A percentile compares a stretch with the other conserved stretches of the same genome.
These are phyloP conservation scores for Macheiramphus alcinus DNA, from an alignment of 2,113 vertebrate genomes.

Conservation along the genomic window DNA sequence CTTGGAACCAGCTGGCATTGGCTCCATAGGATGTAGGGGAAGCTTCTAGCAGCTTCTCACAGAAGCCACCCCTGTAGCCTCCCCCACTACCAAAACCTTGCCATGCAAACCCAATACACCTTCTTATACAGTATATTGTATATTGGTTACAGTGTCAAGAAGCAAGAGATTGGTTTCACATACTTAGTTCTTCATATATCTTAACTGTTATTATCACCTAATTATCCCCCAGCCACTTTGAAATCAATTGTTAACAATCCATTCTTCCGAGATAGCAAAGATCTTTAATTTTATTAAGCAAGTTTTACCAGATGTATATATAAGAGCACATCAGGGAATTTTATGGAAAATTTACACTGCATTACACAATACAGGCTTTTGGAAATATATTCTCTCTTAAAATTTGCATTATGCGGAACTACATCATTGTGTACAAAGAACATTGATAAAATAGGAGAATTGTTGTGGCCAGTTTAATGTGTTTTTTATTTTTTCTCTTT, in stretches of 20 bases:
- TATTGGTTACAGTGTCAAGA: background rate
- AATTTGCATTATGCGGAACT: background rate
- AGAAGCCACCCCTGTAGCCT: too few species aligned
- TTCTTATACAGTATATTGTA: background rate
- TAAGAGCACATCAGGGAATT: background rate
- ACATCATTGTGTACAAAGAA: background rate
- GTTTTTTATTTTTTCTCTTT: background rate
- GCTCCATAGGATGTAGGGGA: too few species aligned
- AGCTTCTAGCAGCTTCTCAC: too few species aligned
- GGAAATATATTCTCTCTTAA: background rate
- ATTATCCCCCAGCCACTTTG: background rate
- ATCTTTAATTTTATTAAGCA: background rate
- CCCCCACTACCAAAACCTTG: too few species aligned
- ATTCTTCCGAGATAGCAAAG: background rate
- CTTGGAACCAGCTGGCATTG: too few species aligned
- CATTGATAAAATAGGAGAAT: background rate
- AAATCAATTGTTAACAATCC: background rate
- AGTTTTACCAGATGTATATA: background rate
- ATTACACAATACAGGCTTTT: background rate
- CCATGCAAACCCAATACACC: too few species aligned
- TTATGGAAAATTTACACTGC: background rate
- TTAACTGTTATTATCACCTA: background rate
- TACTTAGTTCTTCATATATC: constrained; percentile 8
- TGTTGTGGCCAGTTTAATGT: background rate
- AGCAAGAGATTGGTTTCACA: background rate